Base-by-base conservation (phyloP, 2,113 vertebrate species). In the Chaetura pelagica region DNA sequence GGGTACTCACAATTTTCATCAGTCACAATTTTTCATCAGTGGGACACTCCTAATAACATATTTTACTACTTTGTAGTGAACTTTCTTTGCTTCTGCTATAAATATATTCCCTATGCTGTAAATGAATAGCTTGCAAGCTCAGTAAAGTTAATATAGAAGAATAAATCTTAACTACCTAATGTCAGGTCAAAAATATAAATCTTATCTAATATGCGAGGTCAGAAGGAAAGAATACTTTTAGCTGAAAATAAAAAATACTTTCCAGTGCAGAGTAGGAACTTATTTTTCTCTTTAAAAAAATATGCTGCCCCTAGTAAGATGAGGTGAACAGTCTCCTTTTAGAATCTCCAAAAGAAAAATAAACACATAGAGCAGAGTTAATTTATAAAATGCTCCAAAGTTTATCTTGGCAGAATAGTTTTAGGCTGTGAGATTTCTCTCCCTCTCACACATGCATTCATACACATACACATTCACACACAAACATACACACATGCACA, bases 321-420 rank as follows among this genome's bases (percentile, higher is more conserved):
- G 94, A 95, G 87, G 79, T 94, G 89, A 97, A 96, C 87, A 93
- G 91, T 92, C 88, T 97, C 96, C 90, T 97, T 98, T 97, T 97
- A 97, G 97, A 97, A 97, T 94, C 94, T 97, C 92, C 73, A 71
- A 89, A 96, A 98, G 96, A 96, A 98, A 98, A 98, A 96, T 95
- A 98, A 97, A 98, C 96, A 97, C 67, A 87, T 55, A 87, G 96
- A 98, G 87, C 91, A 51, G 58, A 98, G 95, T 98, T 98, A 98
- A 98, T 97, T 98, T 98, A 97, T 98, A 96, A 97, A 97, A 97
- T 95, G 92, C 90, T 96, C 93, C 84, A 89, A 87, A 88, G 95
- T 98, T 98, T 97, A 96, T 96, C 86, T 97, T 97, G 96, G 96
- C 97, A 96, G 91, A 85, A 94, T 79, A 89, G 78, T 96, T 96